These are phyloP conservation scores for Antitype chi DNA, from an alignment of 2,888 invertebrate genomes.

Conservation along the genomic window DNA sequence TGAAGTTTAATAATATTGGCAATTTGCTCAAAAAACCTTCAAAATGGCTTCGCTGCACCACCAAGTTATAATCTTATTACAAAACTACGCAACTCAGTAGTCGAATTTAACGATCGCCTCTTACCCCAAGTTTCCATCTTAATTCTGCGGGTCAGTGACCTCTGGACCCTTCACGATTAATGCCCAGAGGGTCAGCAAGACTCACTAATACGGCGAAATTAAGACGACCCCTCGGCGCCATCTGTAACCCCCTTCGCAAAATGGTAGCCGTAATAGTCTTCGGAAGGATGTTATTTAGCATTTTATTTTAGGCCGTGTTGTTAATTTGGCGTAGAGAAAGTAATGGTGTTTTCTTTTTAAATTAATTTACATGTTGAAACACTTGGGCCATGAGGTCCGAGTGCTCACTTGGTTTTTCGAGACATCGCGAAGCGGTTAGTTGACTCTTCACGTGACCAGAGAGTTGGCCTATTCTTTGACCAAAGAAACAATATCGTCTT, in stretches of 20 bases:
- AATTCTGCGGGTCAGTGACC: constrained; percentile 85
- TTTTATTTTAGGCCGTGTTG: constrained; percentile 60
- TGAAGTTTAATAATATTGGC: background rate
- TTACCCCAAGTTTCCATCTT: constrained; percentile 83
- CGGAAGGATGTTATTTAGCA: constrained; percentile 70
- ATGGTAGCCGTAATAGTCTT: constrained; percentile 72
- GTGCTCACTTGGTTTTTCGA: too few species aligned
- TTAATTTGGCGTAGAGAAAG: constrained; percentile 61
- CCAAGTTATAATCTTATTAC: constrained; percentile 5
- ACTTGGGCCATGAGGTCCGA: too few species aligned
- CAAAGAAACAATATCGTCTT: too few species aligned
- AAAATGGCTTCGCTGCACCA: background rate
- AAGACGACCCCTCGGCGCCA: constrained; percentile 86
- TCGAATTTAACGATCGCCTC: constrained; percentile 74
- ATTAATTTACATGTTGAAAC: constrained; percentile 26
- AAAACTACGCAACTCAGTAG: constrained; percentile 36
- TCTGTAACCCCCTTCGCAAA: constrained; percentile 81
- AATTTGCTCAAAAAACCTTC: background rate
- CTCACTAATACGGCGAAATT: constrained; percentile 88
- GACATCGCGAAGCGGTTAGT: too few species aligned
- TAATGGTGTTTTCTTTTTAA: constrained; percentile 47
- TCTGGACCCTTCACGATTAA: constrained; percentile 87
- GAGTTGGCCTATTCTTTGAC: too few species aligned
- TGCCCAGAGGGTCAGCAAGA: constrained; percentile 87
- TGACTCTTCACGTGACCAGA: too few species aligned